Evolutionary conservation across 2,797 vertebrate genomes (phyloP), one percentile per base, ranked within the genome.

Genomic region (Microhierax caerulescens): DNA sequence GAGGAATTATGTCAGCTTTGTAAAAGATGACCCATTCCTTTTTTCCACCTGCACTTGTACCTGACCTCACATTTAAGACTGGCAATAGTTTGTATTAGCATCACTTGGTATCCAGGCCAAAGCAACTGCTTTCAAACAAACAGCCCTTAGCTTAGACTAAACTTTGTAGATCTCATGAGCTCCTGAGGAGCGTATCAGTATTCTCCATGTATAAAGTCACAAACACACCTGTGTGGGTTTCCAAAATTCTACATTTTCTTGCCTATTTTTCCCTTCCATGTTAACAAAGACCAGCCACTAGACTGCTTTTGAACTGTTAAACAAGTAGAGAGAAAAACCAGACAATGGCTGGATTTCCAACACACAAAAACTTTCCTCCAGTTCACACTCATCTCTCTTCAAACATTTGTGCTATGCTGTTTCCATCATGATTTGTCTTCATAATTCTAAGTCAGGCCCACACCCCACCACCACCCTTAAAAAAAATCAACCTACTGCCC

Each of bases 1-100:
- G 11, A 21, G 5, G 65, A 87, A 84, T 67, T 37, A 43, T 64
- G 61, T 92, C 95, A 97, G 84, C 21, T 95, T 92, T 77, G 57
- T 57, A 45, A 80, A 94, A 96, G 64, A 54, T 20, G 43, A 88
- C 37, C 30, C n/a, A 45, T 23, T 88, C 75, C 75, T 68, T 53
- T 79, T 25, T 45, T 11, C 34, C 50, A 79, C 28, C 56, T 68
- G 51, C 84, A 77, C 59, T 60, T 60, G 4, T 21, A 50, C 16
- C 37, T 45, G 19, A 41, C 56, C 61, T 84, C 60, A 45, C 0
- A 0, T 48, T 83, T 65, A 48, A 57, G 22, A 13, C 5, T 7
- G 13, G 43, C 5, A 74, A 47, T 4, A 48, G 30, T 59, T 27
- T 56, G 59, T 25, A 8, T 5, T 30, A 63, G 19, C 17, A 14